Conservation (phyloP, 2,888 invertebrate genomes). For the Lasioglossum lativentre region DNA sequence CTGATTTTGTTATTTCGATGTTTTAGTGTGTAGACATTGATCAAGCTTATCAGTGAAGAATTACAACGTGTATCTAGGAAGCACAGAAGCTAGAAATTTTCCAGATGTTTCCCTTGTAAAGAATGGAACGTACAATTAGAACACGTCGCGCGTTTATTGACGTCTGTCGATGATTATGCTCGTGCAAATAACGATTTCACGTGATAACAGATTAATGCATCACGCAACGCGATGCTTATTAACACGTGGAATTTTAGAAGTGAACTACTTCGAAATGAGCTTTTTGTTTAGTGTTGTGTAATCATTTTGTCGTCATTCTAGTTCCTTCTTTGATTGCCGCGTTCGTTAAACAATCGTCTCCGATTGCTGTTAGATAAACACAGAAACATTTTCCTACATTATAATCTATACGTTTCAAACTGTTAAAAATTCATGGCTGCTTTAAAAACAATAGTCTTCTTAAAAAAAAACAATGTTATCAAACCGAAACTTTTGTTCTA, state of each 20-base stretch:
- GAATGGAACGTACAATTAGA: no score
- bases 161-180: not conserved
- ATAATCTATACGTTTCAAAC: no score
- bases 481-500: not conserved
- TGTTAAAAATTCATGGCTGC: no score
- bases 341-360: not conserved
- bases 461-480: not conserved
- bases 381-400: not conserved
- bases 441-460: not conserved
- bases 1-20: no score
- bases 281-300: not conserved
- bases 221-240: no score
- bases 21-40: no score
- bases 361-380: not conserved
- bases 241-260: not conserved
- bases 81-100: not conserved
- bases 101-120: not conserved
- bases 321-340: not conserved
- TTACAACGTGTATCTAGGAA: no score
- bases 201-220: no score
- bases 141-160: not conserved
- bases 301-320: not conserved
- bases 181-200: not conserved
- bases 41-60: no score
- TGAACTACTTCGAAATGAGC: not conserved